Conservation (phyloP, 2,797 vertebrate genomes). For the Pteropus rufus region DNA sequence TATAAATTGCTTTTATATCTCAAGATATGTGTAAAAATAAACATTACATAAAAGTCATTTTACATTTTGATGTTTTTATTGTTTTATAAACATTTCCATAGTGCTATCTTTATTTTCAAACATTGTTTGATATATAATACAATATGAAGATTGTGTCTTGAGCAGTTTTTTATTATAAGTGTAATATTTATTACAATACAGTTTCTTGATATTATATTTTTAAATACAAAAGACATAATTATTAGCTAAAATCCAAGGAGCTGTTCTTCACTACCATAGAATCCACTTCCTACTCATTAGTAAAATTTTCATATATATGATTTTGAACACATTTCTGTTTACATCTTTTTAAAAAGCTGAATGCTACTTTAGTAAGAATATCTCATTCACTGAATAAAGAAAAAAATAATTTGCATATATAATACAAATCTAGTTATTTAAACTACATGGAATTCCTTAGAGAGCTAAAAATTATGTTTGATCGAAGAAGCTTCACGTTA, state of each 20-base stretch:
- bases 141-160: neutral
- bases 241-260: slow-evolving; percentile 48
- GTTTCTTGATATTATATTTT: neutral
- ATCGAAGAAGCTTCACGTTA: slow-evolving; percentile 68
- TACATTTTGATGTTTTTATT: neutral
- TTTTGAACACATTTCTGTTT: slow-evolving; percentile 55
- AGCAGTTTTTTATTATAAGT: neutral
- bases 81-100: neutral
- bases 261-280: slow-evolving; percentile 51
- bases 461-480: slow-evolving; percentile 64
- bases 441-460: slow-evolving; percentile 69
- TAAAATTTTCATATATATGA: slow-evolving; percentile 70
- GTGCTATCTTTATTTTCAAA: neutral
- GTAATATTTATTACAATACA: neutral
- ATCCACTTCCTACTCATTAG: slow-evolving; percentile 30
- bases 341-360: neutral
- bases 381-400: slow-evolving; percentile 63
- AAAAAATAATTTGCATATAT: slow-evolving; percentile 65
- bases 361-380: neutral
- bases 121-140: neutral
- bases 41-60: neutral
- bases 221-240: slow-evolving; percentile 39
- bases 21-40: neutral
- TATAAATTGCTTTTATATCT: neutral
- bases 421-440: slow-evolving; percentile 71